Conservation (phyloP, 1,140 invertebrate species). For the Diachasma alloeum region DNA sequence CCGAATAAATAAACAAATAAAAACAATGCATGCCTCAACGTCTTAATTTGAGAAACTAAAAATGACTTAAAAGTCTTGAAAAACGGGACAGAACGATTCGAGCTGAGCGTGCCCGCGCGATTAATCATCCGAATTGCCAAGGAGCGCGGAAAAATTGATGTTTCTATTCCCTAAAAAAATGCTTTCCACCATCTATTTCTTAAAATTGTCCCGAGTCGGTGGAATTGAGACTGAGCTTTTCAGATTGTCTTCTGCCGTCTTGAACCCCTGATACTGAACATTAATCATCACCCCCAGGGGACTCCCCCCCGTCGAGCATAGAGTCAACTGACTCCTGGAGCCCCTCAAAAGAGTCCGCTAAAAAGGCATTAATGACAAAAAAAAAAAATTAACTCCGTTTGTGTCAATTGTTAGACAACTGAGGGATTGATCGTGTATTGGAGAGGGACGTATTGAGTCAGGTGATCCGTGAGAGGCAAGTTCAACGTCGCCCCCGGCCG, state of each 20-base stretch:
- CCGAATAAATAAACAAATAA: too few species aligned
- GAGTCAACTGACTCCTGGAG: not conserved
- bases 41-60: too few species aligned
- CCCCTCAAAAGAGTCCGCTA: not conserved
- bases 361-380: not conserved
- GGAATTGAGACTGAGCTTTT: not conserved
- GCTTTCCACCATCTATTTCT: not conserved
- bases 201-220: not conserved
- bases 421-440: not conserved
- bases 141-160: not conserved
- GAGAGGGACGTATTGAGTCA: not conserved
- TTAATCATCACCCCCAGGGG: not conserved
- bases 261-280: too few species aligned
- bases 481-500: conserved; percentile 19
- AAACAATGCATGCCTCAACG: too few species aligned
- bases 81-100: not conserved
- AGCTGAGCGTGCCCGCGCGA: not conserved
- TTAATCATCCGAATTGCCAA: not conserved
- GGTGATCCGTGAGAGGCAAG: conserved; percentile 24
- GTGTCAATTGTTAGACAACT: not conserved
- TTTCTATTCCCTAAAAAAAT: not conserved
- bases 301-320: not conserved
- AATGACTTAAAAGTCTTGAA: too few species aligned
- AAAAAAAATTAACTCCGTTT: not conserved
- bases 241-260: too few species aligned